These are phyloP conservation scores for Perithous albicinctus DNA, from an alignment of 2,888 invertebrate genomes.

Conservation along the genomic window DNA sequence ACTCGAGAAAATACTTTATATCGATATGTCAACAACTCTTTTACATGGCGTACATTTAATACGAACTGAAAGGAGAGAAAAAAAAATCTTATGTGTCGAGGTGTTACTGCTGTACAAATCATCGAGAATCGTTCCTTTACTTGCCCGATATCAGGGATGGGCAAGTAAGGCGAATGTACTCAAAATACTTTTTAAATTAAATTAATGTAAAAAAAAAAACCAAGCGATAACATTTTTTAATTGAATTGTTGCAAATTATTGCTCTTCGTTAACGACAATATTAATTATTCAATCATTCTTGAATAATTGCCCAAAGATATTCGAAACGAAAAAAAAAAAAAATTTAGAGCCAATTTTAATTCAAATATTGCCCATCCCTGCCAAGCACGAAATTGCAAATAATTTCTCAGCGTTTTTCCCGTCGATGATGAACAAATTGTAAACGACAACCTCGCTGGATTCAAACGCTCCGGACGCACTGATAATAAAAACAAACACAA, in stretches of 20 bases:
- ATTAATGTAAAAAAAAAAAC: neutral
- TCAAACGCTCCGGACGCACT: neutral
- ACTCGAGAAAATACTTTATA: constrained; percentile 28
- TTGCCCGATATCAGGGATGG: neutral
- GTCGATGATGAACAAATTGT: constrained; percentile 63
- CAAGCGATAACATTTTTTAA: too few species aligned
- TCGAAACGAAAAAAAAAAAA: neutral
- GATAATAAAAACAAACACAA: neutral
- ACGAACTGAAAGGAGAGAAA: constrained; percentile 1
- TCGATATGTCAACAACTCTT: constrained; percentile 48
- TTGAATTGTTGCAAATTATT: neutral
- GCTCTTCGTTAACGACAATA: neutral
- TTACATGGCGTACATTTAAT: constrained; percentile 15
- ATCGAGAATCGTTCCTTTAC: constrained; percentile 18
- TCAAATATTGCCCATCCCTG: constrained; percentile 3
- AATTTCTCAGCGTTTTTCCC: constrained; percentile 14
- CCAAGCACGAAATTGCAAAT: neutral
- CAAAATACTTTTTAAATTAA: neutral
- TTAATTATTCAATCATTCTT: neutral
- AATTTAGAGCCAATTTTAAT: too few species aligned
- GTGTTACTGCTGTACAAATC: constrained; percentile 37
- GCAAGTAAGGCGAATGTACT: neutral
- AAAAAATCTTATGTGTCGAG: constrained; percentile 22
- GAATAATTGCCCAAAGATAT: neutral
- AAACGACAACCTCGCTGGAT: constrained; percentile 43